Percentiles rank a stretch among this genome's conserved stretches.
phyloP scores from a whole-genome alignment of 1,140 invertebrate species.

The Subanguina moxae region DNA sequence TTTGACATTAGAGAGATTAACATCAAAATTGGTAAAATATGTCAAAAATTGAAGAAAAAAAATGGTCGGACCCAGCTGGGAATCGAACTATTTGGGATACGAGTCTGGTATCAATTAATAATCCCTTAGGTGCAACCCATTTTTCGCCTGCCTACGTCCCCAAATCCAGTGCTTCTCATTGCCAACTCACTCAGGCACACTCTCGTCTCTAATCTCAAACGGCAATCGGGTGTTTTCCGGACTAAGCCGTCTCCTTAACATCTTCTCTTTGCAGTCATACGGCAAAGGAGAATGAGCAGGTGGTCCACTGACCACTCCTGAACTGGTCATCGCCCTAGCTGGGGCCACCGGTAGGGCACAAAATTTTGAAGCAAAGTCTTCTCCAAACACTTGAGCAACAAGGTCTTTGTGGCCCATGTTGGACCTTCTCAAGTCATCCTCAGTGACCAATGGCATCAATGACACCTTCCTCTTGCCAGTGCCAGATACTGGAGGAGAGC shows the following conservation, averaged over 20 bases:
- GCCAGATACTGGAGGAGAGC: neutral
- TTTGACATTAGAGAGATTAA: no score
- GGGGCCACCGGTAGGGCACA: constrained; percentile 31
- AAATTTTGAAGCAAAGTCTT: constrained; percentile 48
- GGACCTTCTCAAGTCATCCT: constrained; percentile 34
- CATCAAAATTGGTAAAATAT: no score
- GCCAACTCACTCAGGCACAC: constrained; percentile 20
- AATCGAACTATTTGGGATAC: no score
- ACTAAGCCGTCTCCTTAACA: constrained; percentile 17
- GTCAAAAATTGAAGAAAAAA: no score
- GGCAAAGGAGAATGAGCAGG: constrained; percentile 28
- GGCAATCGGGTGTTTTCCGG: constrained; percentile 19
- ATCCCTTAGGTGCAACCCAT: no score
- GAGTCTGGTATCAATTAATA: no score
- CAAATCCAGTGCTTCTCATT: neutral
- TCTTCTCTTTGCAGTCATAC: constrained; percentile 37
- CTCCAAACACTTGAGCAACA: constrained; percentile 44
- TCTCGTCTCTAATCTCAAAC: constrained; percentile 34
- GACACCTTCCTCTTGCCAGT: constrained; percentile 35
- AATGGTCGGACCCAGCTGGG: no score
- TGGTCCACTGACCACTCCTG: neutral
- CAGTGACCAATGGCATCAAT: constrained; percentile 42
- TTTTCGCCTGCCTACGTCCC: no score
- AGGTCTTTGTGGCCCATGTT: constrained; percentile 38
- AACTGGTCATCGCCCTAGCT: constrained; percentile 24